A percentile compares a stretch with the other conserved stretches of the same genome.
Evolutionary conservation across 2,888 invertebrate genomes (phyloP).

Genomic region (Rotaria macrura): DNA sequence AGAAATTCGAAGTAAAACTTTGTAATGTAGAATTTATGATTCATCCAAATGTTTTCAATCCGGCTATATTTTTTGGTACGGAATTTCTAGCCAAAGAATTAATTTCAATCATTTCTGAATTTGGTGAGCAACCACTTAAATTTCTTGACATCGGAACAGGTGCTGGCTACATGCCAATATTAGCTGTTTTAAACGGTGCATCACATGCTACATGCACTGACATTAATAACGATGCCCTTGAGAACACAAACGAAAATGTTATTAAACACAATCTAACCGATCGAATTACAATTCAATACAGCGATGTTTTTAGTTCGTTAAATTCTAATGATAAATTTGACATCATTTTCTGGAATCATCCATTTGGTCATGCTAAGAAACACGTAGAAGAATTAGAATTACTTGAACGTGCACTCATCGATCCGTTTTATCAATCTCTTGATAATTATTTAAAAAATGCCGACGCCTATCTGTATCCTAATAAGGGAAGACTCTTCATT

Average conservation of each 20-base stretch:
- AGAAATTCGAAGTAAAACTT: neutral
- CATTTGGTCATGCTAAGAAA: neutral
- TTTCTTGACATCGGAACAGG: neutral
- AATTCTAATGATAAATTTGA: neutral
- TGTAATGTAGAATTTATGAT: neutral
- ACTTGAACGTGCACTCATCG: neutral
- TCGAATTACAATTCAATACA: neutral
- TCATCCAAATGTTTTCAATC: slow-evolving; percentile 3
- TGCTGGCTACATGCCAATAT: neutral
- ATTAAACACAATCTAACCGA: neutral
- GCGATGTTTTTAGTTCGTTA: neutral
- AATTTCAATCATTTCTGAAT: neutral
- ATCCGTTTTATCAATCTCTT: neutral
- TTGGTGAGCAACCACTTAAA: neutral
- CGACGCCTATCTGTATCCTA: neutral
- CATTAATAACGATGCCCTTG: neutral
- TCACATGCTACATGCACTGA: neutral
- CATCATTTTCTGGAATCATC: neutral
- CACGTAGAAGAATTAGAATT: neutral
- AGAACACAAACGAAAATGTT: neutral
- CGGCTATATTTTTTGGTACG: neutral
- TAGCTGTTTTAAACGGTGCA: neutral
- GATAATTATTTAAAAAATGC: neutral
- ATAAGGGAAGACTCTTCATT: neutral
- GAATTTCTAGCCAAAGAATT: neutral